Base-by-base conservation (phyloP, 1,140 invertebrate species). In the Sitobion miscanthi region DNA sequence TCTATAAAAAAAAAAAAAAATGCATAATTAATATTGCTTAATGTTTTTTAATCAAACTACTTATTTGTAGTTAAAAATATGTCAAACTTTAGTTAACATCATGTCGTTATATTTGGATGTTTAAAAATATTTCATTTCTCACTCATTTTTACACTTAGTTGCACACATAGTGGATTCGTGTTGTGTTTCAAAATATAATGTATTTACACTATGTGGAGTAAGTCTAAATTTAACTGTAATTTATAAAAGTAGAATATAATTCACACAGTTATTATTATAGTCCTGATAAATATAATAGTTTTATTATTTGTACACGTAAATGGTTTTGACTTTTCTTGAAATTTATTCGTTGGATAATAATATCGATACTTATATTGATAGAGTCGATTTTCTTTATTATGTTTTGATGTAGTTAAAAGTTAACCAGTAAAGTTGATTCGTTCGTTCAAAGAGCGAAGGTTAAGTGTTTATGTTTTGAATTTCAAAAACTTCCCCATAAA, bases 381-480 rank as follows among this genome's bases (percentile, higher is more conserved):
- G 45, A 87, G 49, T 87, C 11, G 30, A 49, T 47, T 87, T 49
- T 87, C 11, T 47, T 47, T 87, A 87, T 49, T n/a, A 17, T 47
- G 35, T 49, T 87, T 49, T 49, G 85, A 88, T n/a, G 49, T 52
- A 52, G 45, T 88, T 52, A 88, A 88, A 88, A 52, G 86, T 88
- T 88, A 88, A 47, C 30, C n/a, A 52, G 35, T 88, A 88, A 23
- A 88, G 20, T 52, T 52, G 86, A n/a, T 35, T 52, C 47, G 30
- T 52, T 88, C 6, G 45, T 35, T 88, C 17, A 88, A 17, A 21
- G 14, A 52, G 38, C 17, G 8, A 88, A 88, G 8, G 6, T 14
- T 52, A 35, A 86, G 83, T 35, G 86, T 88, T 88, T 88, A 88
- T 88, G 30, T 88, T 88, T 87, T 35, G n/a, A 88, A 52, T 35